Percentiles rank a stretch among this genome's conserved stretches.
phyloP scores from a whole-genome alignment of 2,888 invertebrate genomes.

The Tipula lateralis region DNA sequence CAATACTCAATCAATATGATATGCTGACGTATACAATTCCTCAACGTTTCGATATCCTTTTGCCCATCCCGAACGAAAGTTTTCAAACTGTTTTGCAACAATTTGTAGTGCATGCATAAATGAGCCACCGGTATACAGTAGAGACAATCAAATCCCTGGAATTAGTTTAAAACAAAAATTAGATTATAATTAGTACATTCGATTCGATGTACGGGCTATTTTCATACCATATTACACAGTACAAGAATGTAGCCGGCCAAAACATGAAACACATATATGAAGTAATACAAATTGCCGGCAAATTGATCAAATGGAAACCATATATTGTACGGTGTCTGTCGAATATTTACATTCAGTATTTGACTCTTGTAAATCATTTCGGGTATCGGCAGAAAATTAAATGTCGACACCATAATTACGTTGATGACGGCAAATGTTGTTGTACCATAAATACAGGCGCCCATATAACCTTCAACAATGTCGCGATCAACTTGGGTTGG shows the following conservation, averaged over 20 bases:
- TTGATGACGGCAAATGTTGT: constrained; percentile 4
- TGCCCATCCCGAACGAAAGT: background rate
- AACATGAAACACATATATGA: background rate
- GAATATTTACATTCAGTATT: background rate
- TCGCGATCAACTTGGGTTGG: background rate
- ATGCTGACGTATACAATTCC: background rate
- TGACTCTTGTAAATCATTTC: background rate
- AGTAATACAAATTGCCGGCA: background rate
- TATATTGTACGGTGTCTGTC: background rate
- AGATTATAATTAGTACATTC: background rate
- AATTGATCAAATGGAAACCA: constrained; percentile 28
- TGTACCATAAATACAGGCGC: background rate
- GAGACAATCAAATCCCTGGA: background rate
- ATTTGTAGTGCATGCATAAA: constrained; percentile 26
- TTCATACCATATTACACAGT: constrained; percentile 2
- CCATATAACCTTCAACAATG: constrained; percentile 9
- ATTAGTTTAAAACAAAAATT: background rate
- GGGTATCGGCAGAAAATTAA: constrained; percentile 26
- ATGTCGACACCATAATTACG: background rate
- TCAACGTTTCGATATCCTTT: background rate
- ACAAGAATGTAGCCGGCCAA: background rate
- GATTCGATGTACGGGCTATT: background rate
- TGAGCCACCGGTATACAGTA: constrained; percentile 6
- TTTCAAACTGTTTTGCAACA: background rate
- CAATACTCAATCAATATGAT: constrained; percentile 4